phyloP scores from a whole-genome alignment of 2,797 vertebrate species.

The Hypotaenidia okinawae region DNA sequence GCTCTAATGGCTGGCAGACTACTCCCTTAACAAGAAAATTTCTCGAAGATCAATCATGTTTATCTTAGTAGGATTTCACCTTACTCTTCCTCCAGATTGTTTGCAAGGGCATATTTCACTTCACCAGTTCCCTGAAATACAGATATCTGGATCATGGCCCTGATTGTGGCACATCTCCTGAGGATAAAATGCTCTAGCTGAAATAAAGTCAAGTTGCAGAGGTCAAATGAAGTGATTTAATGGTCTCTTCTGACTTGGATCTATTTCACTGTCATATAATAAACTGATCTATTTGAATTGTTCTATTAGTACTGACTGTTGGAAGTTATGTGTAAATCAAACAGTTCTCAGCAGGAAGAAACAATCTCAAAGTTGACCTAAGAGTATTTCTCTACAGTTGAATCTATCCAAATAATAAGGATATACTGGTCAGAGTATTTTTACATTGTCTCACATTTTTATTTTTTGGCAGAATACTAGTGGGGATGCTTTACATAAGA shows the following conservation, averaged over 20 bases:
- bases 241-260: not conserved
- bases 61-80: not conserved
- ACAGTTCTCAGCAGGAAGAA: not conserved
- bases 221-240: not conserved
- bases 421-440: not conserved
- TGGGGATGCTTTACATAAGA: not conserved
- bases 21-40: not conserved
- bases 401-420: not conserved
- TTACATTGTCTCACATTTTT: not conserved
- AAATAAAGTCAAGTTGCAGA: not conserved
- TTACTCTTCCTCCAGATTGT: not conserved
- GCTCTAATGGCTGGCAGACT: not conserved
- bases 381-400: not conserved
- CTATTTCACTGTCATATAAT: not conserved
- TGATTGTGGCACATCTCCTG: not conserved
- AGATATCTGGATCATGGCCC: not conserved
- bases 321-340: not conserved
- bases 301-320: not conserved
- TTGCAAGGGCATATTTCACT: not conserved
- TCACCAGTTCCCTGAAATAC: not conserved
- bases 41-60: not conserved
- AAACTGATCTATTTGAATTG: not conserved
- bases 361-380: not conserved
- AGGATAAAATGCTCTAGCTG: not conserved
- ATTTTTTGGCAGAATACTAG: not conserved